phyloP scores from a whole-genome alignment of 2,888 invertebrate species.

The Catocala sponsa region DNA sequence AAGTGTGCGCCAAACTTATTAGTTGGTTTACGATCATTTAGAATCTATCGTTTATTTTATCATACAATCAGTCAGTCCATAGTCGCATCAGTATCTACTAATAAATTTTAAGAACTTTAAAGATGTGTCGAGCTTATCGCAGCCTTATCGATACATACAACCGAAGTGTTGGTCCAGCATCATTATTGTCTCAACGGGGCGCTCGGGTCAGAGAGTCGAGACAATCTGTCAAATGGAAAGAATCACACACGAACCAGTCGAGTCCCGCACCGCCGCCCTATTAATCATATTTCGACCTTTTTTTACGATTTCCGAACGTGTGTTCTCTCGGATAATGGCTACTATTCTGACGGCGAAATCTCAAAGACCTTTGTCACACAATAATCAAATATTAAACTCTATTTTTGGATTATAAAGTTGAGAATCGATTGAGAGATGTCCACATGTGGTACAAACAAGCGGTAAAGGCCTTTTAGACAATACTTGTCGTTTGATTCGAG shows the following conservation, averaged over 20 bases:
- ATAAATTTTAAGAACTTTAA: neutral
- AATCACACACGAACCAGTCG: conserved; percentile 80
- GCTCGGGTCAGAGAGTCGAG: conserved; percentile 85
- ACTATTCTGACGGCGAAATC: conserved; percentile 73
- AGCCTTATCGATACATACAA: conserved; percentile 70
- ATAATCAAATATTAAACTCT: conserved; percentile 40
- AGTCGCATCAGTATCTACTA: no score
- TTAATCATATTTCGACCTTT: conserved; percentile 86
- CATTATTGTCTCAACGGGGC: conserved; percentile 83
- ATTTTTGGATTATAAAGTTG: conserved; percentile 39
- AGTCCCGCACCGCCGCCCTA: conserved; percentile 79
- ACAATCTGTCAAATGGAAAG: conserved; percentile 87
- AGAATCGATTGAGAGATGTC: conserved; percentile 25
- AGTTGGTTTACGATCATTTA: no score
- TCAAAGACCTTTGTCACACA: conserved; percentile 50
- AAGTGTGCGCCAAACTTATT: no score
- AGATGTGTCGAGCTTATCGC: conserved; percentile 6
- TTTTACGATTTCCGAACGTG: conserved; percentile 83
- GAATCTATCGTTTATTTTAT: no score
- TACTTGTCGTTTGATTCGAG: conserved; percentile 84
- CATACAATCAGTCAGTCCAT: no score
- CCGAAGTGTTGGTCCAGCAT: conserved; percentile 66
- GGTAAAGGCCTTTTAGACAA: conserved; percentile 74
- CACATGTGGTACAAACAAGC: conserved; percentile 58
- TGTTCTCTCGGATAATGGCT: conserved; percentile 84